Evolutionary conservation across 2,888 invertebrate species (phyloP).

Genomic region (Oegoconia quadripuncta): DNA sequence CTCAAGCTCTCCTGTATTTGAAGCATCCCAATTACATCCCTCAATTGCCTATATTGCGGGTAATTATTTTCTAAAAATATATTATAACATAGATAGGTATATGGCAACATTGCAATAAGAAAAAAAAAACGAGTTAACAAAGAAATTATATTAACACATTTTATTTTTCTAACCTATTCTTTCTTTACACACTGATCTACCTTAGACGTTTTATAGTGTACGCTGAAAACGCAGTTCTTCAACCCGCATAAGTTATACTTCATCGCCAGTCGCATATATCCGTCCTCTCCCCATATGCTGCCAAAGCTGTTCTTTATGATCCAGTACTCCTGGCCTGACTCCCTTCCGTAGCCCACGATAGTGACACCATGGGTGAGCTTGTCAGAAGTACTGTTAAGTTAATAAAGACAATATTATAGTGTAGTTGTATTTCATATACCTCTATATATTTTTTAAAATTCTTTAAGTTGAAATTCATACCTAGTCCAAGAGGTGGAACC

Average conservation of each 20-base stretch:
- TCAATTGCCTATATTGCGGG: no score
- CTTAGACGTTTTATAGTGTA: slow-evolving; percentile 3
- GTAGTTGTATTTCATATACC: no score
- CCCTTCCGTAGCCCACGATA: slow-evolving; percentile 18
- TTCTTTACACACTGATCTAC: not conserved
- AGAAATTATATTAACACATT: not conserved
- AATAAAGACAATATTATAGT: slow-evolving; percentile 2
- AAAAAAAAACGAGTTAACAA: no score
- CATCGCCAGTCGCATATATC: slow-evolving; percentile 18
- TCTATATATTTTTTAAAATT: no score
- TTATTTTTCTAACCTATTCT: not conserved
- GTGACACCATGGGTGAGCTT: slow-evolving; percentile 11
- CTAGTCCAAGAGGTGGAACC: no score
- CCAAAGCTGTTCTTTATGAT: slow-evolving; percentile 23
- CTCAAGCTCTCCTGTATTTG: no score
- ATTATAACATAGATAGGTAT: no score
- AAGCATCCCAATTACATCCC: no score
- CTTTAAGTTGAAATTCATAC: no score
- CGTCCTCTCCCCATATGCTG: slow-evolving; percentile 19
- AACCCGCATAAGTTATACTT: slow-evolving; percentile 14
- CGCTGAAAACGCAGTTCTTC: slow-evolving; percentile 11
- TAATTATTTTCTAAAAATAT: no score
- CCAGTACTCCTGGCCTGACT: slow-evolving; percentile 17
- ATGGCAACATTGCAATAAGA: no score
- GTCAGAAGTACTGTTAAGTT: not conserved